Conservation (phyloP, 2,888 invertebrate species). For the Zele albiditarsus region DNA sequence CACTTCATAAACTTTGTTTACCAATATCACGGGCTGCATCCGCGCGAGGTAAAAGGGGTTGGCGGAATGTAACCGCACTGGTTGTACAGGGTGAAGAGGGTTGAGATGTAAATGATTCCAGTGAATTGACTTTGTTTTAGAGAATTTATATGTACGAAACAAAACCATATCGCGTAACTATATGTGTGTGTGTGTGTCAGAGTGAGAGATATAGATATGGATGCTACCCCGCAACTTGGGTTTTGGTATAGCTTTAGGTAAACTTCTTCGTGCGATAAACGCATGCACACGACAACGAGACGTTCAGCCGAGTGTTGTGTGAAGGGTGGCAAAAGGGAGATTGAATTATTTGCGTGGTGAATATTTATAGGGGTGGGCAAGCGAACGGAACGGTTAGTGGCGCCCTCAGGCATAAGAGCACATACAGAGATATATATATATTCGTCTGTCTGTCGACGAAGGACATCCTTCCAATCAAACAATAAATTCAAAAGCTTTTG, state of each 20-base stretch:
- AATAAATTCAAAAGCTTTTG: too few relatives aligned
- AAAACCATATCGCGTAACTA: constrained; percentile 25
- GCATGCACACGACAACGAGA: constrained; percentile 5
- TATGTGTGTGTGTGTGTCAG: neutral
- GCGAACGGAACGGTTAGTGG: neutral
- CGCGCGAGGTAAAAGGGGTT: neutral
- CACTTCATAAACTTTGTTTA: constrained; percentile 33
- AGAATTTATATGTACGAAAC: constrained; percentile 26
- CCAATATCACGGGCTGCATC: constrained; percentile 8
- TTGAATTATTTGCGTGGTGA: constrained; percentile 3
- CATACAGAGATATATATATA: neutral
- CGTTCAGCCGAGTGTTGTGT: neutral
- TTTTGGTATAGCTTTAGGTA: constrained; percentile 2
- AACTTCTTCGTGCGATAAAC: constrained; percentile 13
- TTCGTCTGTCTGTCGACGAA: neutral
- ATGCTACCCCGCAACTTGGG: neutral
- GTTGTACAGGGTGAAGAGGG: constrained; percentile 8
- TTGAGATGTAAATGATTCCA: constrained; percentile 33
- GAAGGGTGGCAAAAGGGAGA: neutral
- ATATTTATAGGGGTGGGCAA: neutral
- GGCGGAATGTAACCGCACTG: neutral
- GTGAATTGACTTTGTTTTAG: constrained; percentile 37
- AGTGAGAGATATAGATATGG: neutral
- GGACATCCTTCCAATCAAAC: too few relatives aligned
- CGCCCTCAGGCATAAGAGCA: neutral